Evolutionary conservation across 2,797 vertebrate species (phyloP), one percentile per base, ranked within the genome.

Genomic region (Coranthus polyacanthus): DNA sequence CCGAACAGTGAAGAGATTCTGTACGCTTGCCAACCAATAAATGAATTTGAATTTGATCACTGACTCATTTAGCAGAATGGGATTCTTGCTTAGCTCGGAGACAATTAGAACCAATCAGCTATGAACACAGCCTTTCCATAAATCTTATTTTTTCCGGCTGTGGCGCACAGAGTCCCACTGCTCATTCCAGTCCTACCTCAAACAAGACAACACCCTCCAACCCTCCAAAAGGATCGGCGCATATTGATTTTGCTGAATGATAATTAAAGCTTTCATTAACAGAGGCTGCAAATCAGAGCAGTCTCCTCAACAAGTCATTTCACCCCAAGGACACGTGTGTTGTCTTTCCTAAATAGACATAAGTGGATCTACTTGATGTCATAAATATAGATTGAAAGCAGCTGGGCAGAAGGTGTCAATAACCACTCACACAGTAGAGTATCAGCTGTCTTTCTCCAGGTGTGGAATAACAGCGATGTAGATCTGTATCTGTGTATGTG

Each of bases 241-340:
- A 55, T 54, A 89, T 90, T 77, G 89, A 89, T 87, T 83, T 66
- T 62, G 2, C 72, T 45, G 58, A 41, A 63, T 69, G 76, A 87
- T 87, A 87, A 88, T 89, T 88, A 87, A 78, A 82, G 72, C 77
- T 66, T 84, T 81, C 80, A 87, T 88, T 82, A 83, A 70, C 63
- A 58, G 41, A 67, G 46, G 45, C 75, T 60, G 69, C 57, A 78
- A 75, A 83, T 75, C 60, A 75, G 39, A 71, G 37, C 22, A 26
- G 67, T 65, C 72, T 75, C 59, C 65, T 64, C 59, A 13, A 26
- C 57, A 53, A 59, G 64, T 70, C 56, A 74, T 66, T 70, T 72
- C 60, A 71, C 51, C 68, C 39, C 72, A 67, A 85, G 66, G 66
- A 11, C 6, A 45, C 45, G 50, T 18, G 13, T 64, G 13, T 71